phyloP scores from a whole-genome alignment of 1,140 invertebrate species.

The Panagrolaimus sp. region DNA sequence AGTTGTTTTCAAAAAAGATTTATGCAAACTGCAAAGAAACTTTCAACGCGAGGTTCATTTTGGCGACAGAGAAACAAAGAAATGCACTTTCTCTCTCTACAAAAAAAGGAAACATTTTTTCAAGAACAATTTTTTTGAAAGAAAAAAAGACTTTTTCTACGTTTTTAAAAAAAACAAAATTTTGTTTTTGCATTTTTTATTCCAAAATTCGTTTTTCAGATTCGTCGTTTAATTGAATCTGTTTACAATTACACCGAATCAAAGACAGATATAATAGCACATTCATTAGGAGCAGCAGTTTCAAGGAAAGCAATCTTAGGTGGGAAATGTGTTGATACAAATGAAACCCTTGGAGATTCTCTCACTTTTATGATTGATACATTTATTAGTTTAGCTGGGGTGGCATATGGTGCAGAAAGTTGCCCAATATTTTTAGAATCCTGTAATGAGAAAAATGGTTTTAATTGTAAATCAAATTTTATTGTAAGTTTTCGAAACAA shows the following conservation, averaged over 20 bases:
- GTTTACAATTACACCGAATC: slow-evolving; percentile 34
- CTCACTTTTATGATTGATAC: slow-evolving; percentile 30
- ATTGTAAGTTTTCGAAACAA: not conserved
- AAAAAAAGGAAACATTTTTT: too few species aligned
- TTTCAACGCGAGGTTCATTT: too few species aligned
- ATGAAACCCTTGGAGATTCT: slow-evolving; percentile 29
- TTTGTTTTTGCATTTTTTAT: too few species aligned
- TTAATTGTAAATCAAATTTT: slow-evolving; percentile 2
- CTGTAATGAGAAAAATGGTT: slow-evolving; percentile 5
- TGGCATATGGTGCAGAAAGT: not conserved
- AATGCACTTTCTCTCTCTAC: too few species aligned
- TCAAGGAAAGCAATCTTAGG: slow-evolving; percentile 39
- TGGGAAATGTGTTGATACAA: slow-evolving; percentile 37
- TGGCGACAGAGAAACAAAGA: too few species aligned
- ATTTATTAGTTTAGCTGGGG: not conserved
- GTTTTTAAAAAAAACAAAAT: too few species aligned
- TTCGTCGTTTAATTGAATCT: slow-evolving; percentile 36
- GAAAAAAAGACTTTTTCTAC: too few species aligned
- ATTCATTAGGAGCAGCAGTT: slow-evolving; percentile 36
- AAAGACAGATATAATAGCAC: slow-evolving; percentile 35
- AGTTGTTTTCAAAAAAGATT: too few species aligned
- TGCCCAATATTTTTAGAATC: not conserved
- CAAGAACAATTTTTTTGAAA: too few species aligned
- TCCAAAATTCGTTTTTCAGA: not conserved
- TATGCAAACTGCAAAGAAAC: too few species aligned